These are phyloP conservation scores for Cavia aperea DNA, from an alignment of 2,113 vertebrate species.

Conservation along the genomic window DNA sequence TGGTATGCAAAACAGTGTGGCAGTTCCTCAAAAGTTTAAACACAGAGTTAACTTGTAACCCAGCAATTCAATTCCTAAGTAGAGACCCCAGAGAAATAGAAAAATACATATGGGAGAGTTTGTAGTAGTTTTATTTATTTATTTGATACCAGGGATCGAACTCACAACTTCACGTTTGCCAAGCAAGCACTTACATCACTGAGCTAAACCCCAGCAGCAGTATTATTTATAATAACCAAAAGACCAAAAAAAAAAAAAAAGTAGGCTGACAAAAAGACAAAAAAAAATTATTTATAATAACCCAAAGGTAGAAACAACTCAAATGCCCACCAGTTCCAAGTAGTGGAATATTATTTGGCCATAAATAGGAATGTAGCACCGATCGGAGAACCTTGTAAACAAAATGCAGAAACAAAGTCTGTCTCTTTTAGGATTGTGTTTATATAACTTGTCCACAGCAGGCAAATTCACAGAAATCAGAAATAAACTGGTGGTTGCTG, in stretches of 20 bases:
- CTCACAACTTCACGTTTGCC: too few relatives aligned
- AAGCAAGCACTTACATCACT: too few relatives aligned
- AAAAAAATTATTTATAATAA: neutral
- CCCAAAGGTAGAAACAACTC: neutral
- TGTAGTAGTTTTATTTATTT: too few relatives aligned
- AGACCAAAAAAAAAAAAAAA: too few relatives aligned
- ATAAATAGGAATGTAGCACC: neutral
- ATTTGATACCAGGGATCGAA: too few relatives aligned
- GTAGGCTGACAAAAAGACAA: too few relatives aligned
- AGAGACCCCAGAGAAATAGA: neutral
- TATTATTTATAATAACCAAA: neutral
- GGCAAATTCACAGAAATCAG: conserved; percentile 16
- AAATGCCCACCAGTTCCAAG: neutral
- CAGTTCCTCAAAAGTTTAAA: neutral
- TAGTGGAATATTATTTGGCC: neutral
- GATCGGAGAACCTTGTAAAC: neutral
- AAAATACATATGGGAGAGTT: neutral
- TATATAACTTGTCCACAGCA: neutral
- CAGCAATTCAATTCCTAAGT: neutral
- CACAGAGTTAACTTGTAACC: neutral
- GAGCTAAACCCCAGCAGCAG: neutral
- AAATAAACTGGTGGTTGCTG: neutral
- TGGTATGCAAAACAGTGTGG: neutral
- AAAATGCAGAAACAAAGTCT: neutral
- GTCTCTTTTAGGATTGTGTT: neutral